These are phyloP conservation scores for Pogonomyrmex californicus DNA, from an alignment of 1,140 invertebrate species.

Conservation along the genomic window DNA sequence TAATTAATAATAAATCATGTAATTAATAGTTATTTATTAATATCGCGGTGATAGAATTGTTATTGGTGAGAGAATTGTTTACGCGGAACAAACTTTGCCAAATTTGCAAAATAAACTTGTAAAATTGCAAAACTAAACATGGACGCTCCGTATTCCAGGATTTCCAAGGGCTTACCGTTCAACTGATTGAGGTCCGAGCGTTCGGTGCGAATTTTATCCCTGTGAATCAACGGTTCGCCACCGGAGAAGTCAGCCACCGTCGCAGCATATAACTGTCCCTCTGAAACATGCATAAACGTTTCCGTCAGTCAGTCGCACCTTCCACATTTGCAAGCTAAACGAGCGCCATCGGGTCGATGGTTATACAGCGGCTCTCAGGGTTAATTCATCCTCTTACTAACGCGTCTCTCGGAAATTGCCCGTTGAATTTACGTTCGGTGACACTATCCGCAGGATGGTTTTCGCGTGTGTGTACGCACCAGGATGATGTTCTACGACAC, in stretches of 20 bases:
- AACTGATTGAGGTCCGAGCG: slow-evolving; percentile 92
- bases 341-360: slow-evolving; percentile 28
- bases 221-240: slow-evolving; percentile 96
- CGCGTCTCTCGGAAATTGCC: slow-evolving; percentile 55
- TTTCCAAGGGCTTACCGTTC: slow-evolving; percentile 88
- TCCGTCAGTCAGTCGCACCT: slow-evolving; percentile 53
- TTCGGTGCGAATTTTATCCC: slow-evolving; percentile 95
- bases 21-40: too few species aligned
- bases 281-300: slow-evolving; percentile 86
- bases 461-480: slow-evolving; percentile 11
- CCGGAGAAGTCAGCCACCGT: slow-evolving; percentile 98
- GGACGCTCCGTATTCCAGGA: slow-evolving; percentile 2
- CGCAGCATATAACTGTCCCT: slow-evolving; percentile 96
- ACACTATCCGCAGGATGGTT: slow-evolving; percentile 7
- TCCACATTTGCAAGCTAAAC: slow-evolving; percentile 59
- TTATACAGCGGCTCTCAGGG: slow-evolving; percentile 37
- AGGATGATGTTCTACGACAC: neutral
- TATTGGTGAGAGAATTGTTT: neutral
- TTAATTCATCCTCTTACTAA: slow-evolving; percentile 59
- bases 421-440: slow-evolving; percentile 46
- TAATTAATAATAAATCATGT: too few species aligned
- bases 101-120: neutral
- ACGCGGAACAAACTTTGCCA: neutral
- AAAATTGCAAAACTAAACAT: neutral
- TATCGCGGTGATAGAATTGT: neutral